Conservation (phyloP, 2,797 vertebrate species). For the Schizothorax lantsangensis region DNA sequence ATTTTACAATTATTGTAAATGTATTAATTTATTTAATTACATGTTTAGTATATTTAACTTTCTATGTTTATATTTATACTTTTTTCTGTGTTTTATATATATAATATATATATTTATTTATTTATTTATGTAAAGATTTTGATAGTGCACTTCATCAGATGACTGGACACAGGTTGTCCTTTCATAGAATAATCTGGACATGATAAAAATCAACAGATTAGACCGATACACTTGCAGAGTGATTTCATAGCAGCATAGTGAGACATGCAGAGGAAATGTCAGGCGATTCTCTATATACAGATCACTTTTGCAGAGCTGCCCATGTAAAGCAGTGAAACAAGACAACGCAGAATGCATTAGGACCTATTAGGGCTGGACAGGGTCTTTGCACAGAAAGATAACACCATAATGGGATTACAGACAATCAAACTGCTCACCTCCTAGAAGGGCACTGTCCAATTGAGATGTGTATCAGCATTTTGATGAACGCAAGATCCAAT, state of each 20-base stretch:
- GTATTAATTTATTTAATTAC: neutral
- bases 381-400: slow-evolving; percentile 69
- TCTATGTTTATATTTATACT: neutral
- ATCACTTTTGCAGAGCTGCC: slow-evolving; percentile 1
- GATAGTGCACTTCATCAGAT: neutral
- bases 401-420: slow-evolving; percentile 72
- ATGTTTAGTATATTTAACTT: neutral
- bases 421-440: slow-evolving; percentile 71
- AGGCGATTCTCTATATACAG: neutral
- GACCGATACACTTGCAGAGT: neutral
- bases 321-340: slow-evolving; percentile 41
- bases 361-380: slow-evolving; percentile 59
- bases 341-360: slow-evolving; percentile 58
- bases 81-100: neutral
- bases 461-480: slow-evolving; percentile 77
- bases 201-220: slow-evolving; percentile 11
- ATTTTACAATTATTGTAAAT: neutral
- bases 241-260: neutral
- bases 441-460: slow-evolving; percentile 69
- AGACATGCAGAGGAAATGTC: neutral
- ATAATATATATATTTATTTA: neutral
- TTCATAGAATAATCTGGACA: neutral
- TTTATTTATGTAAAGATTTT: neutral
- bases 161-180: neutral
- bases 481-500: slow-evolving; percentile 67